phyloP scores from a whole-genome alignment of 2,113 vertebrate species.

The Melospiza georgiana region DNA sequence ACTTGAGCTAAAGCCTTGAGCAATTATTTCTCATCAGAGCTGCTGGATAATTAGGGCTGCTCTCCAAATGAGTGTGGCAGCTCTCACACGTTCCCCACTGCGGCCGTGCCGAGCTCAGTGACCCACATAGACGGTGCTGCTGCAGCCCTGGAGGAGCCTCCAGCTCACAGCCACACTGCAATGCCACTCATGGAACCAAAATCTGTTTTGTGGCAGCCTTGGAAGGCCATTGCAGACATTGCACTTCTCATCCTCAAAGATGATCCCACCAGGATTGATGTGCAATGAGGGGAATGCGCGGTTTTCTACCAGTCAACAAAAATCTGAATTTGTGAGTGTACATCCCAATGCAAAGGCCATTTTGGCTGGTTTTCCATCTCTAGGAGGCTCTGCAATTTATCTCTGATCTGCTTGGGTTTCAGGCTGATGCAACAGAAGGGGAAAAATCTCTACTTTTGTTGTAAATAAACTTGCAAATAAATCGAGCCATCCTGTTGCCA shows the following conservation, averaged over 20 bases:
- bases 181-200: not conserved
- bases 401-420: not conserved
- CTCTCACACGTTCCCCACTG: not conserved
- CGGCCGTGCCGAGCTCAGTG: not conserved
- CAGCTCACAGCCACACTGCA: not conserved
- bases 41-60: constrained; percentile 1
- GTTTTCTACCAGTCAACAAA: not conserved
- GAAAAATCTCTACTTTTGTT: not conserved
- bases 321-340: not conserved
- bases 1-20: not conserved
- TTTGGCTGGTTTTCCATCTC: not conserved
- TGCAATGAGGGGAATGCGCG: not conserved
- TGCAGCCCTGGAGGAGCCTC: not conserved
- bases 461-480: not conserved
- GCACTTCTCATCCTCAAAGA: not conserved
- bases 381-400: not conserved
- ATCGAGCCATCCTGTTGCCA: not conserved
- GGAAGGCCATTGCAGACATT: not conserved
- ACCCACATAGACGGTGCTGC: not conserved
- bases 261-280: not conserved
- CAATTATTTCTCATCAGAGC: constrained; percentile 11
- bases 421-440: not conserved
- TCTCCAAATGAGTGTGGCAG: not conserved
- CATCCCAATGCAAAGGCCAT: not conserved
- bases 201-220: not conserved